Evolutionary conservation across 2,888 invertebrate species (phyloP).

Genomic region (Cephus pygmeus): DNA sequence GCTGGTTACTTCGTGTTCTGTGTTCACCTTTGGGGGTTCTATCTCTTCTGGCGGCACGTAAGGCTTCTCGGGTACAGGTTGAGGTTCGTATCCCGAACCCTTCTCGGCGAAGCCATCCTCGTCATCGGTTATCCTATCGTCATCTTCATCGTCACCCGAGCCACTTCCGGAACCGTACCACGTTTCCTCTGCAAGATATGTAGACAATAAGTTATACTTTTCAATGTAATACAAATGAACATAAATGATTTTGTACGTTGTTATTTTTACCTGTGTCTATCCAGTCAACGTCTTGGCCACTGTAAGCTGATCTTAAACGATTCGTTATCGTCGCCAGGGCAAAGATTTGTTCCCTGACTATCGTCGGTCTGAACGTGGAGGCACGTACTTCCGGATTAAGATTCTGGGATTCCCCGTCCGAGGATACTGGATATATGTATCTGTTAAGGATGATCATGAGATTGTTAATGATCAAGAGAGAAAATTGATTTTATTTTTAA

Average conservation of each 20-base stretch:
- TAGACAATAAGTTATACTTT: background rate
- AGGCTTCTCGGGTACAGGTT: constrained; percentile 48
- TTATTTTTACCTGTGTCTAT: constrained; percentile 70
- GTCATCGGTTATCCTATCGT: constrained; percentile 59
- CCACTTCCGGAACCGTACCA: constrained; percentile 78
- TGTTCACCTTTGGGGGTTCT: constrained; percentile 43
- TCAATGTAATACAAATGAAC: background rate
- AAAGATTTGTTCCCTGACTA: constrained; percentile 79
- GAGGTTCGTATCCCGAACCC: constrained; percentile 62
- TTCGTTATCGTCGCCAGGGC: constrained; percentile 82
- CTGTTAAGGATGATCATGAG: constrained; percentile 59
- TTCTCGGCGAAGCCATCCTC: constrained; percentile 61
- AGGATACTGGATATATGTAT: constrained; percentile 73
- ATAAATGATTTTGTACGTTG: background rate
- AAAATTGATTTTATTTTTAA: background rate
- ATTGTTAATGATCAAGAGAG: background rate
- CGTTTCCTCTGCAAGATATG: constrained; percentile 67
- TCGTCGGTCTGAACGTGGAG: constrained; percentile 59
- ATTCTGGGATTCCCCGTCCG: constrained; percentile 76
- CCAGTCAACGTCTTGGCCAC: constrained; percentile 93
- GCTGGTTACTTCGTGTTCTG: constrained; percentile 44
- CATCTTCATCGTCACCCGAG: constrained; percentile 74
- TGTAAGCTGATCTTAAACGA: constrained; percentile 87
- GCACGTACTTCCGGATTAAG: constrained; percentile 78
- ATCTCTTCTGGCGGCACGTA: constrained; percentile 43